Conservation (phyloP, 2,888 invertebrate species). For the Lepidochrysops patricia region DNA sequence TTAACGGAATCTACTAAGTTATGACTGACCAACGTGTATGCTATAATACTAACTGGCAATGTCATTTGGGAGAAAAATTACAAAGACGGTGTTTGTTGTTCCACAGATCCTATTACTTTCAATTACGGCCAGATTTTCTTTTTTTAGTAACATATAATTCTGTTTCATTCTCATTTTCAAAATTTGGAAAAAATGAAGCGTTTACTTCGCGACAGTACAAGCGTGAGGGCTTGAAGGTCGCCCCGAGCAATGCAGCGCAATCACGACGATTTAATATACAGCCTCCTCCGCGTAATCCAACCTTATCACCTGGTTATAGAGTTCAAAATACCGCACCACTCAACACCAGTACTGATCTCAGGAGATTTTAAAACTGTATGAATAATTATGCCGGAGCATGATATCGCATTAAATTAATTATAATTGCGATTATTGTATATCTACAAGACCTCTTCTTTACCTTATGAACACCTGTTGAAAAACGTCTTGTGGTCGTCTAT, state of each 20-base stretch:
- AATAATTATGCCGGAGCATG: conserved; percentile 14
- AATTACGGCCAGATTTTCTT: too few species aligned
- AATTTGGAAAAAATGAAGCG: conserved; percentile 17
- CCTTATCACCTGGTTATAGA: neutral
- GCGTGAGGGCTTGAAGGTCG: conserved; percentile 63
- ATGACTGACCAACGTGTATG: too few species aligned
- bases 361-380: conserved; percentile 21
- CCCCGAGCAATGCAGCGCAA: conserved; percentile 47
- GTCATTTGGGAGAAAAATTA: too few species aligned
- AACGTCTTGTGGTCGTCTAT: neutral
- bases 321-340: neutral
- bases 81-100: too few species aligned
- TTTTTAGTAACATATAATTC: too few species aligned
- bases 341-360: conserved; percentile 17
- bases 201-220: conserved; percentile 37
- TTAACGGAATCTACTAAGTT: too few species aligned
- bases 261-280: conserved; percentile 10
- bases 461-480: neutral
- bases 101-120: too few species aligned
- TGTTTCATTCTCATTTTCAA: too few species aligned
- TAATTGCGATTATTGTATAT: neutral
- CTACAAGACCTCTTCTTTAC: neutral
- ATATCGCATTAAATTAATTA: conserved; percentile 9
- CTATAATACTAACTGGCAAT: too few species aligned
- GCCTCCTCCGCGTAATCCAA: neutral